phyloP scores from a whole-genome alignment of 2,888 invertebrate genomes.

The Coleophora deauratella region DNA sequence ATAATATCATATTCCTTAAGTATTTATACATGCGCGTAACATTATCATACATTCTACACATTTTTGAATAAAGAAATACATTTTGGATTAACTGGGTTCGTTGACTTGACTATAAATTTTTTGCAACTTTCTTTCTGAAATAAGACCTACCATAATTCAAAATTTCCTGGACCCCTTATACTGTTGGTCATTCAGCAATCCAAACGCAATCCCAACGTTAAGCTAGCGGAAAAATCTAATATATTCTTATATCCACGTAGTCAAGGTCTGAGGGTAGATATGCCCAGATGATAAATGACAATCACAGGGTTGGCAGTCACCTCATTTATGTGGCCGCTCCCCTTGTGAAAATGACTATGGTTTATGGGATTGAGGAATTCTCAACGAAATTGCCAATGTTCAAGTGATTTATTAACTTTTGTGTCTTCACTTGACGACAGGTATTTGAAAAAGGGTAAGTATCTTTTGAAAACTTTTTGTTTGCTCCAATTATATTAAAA shows the following conservation, averaged over 20 bases:
- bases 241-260: neutral
- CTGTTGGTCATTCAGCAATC: neutral
- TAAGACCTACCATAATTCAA: too few species aligned
- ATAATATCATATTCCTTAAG: too few species aligned
- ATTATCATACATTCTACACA: too few species aligned
- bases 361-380: slow-evolving; percentile 19
- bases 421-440: too few species aligned
- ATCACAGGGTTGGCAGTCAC: slow-evolving; percentile 20
- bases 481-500: too few species aligned
- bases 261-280: neutral
- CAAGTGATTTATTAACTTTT: neutral
- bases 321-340: slow-evolving; percentile 26
- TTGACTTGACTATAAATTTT: too few species aligned
- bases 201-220: neutral
- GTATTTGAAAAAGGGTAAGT: too few species aligned
- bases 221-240: neutral
- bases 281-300: slow-evolving; percentile 28
- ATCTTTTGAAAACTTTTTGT: too few species aligned
- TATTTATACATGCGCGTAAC: too few species aligned
- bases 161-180: neutral
- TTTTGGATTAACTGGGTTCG: too few species aligned
- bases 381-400: slow-evolving; percentile 1
- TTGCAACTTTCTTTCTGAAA: neutral
- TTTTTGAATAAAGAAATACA: too few species aligned
- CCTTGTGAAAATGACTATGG: slow-evolving; percentile 9